phyloP scores from a whole-genome alignment of 2,888 invertebrate species.

The Furcula furcula region DNA sequence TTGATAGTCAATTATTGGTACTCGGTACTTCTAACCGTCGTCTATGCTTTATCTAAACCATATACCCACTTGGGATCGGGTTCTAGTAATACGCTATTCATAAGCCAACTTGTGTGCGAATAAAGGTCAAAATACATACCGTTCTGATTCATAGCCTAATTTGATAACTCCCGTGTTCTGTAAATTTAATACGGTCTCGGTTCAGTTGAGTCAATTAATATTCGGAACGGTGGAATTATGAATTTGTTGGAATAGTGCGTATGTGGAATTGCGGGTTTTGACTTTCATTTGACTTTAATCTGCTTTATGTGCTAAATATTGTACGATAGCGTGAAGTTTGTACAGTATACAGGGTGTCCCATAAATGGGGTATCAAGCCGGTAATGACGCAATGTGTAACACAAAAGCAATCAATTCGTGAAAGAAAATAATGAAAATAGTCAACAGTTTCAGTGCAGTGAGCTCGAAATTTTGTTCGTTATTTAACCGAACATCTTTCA shows the following conservation, averaged over 20 bases:
- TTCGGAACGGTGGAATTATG: constrained; percentile 15
- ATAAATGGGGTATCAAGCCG: no score
- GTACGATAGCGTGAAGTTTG: no score
- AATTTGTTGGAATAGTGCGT: constrained; percentile 12
- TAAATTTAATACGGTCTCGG: constrained; percentile 36
- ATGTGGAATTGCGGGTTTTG: constrained; percentile 12
- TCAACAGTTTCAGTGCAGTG: no score
- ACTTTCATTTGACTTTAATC: constrained; percentile 9
- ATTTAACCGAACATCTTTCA: no score
- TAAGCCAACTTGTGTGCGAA: constrained; percentile 47
- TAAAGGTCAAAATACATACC: constrained; percentile 38
- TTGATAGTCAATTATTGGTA: constrained; percentile 80
- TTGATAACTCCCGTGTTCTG: constrained; percentile 41
- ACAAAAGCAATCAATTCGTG: no score
- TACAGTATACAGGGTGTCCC: no score
- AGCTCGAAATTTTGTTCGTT: no score
- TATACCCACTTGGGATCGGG: constrained; percentile 48
- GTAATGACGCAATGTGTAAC: no score
- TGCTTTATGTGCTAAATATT: no score
- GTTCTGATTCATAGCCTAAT: constrained; percentile 46
- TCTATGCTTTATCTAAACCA: constrained; percentile 60
- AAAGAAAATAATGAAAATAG: no score
- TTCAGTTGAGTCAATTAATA: constrained; percentile 24
- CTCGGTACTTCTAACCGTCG: constrained; percentile 65
- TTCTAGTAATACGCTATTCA: constrained; percentile 60